phyloP scores from a whole-genome alignment of 2,888 invertebrate genomes.

The Habrosyne pyritoides region DNA sequence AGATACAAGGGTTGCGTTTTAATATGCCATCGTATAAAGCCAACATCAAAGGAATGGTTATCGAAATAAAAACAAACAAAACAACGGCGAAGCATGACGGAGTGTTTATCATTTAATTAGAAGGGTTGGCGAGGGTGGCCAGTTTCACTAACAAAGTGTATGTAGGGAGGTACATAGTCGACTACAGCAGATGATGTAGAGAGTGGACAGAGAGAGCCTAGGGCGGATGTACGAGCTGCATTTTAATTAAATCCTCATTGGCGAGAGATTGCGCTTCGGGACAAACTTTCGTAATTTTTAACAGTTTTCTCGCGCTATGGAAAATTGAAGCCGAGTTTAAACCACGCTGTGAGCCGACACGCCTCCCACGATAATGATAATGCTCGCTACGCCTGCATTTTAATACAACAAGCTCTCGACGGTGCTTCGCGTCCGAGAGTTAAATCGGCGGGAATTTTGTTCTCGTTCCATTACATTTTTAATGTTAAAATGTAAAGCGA shows the following conservation, averaged over 20 bases:
- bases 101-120: constrained; percentile 62
- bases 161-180: constrained; percentile 16
- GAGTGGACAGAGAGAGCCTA: constrained; percentile 21
- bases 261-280: constrained; percentile 41
- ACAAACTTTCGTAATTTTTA: constrained; percentile 38
- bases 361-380: constrained; percentile 49
- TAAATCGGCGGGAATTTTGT: constrained; percentile 29
- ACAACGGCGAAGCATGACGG: constrained; percentile 18
- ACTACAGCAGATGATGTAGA: constrained; percentile 15
- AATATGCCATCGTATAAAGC: constrained; percentile 28
- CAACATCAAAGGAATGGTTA: constrained; percentile 43
- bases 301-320: constrained; percentile 38
- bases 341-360: constrained; percentile 34
- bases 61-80: constrained; percentile 36
- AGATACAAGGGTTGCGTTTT: constrained; percentile 34
- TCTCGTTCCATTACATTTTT: constrained; percentile 14
- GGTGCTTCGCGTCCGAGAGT: constrained; percentile 25
- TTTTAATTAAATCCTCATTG: constrained; percentile 70
- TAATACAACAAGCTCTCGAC: constrained; percentile 39
- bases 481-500: constrained; percentile 13
- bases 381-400: constrained; percentile 45
- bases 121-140: constrained; percentile 29
- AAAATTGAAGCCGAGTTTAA: constrained; percentile 52
- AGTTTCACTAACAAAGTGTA: constrained; percentile 16
- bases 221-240: constrained; percentile 50